Percentiles rank a stretch among this genome's conserved stretches.
phyloP scores from a whole-genome alignment of 2,797 vertebrate genomes.

The Mastacembelus armatus region DNA sequence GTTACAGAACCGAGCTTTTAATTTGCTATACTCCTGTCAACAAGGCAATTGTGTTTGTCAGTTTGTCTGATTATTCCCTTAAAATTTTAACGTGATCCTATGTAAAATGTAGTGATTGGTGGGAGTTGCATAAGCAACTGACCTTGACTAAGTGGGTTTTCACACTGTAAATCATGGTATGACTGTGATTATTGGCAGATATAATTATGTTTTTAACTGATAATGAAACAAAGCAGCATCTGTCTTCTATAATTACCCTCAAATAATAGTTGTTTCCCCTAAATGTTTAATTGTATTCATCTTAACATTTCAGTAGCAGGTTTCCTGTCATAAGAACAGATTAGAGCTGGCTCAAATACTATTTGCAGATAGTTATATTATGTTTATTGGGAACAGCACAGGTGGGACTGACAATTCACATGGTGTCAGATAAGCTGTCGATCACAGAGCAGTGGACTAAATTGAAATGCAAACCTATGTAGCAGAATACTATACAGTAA shows the following conservation, averaged over 20 bases:
- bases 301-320: constrained; percentile 27
- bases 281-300: constrained; percentile 45
- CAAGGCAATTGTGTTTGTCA: no score
- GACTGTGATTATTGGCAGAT: constrained; percentile 6
- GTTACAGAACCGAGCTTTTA: background rate
- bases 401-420: constrained; percentile 45
- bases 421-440: constrained; percentile 50
- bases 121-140: background rate
- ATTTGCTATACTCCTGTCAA: background rate
- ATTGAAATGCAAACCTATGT: constrained; percentile 44
- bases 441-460: constrained; percentile 36
- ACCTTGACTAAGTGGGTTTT: background rate
- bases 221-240: constrained; percentile 43
- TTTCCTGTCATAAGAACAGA: constrained; percentile 42
- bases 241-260: constrained; percentile 44
- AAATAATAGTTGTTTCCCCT: constrained; percentile 38
- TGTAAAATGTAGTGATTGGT: background rate
- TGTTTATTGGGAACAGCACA: constrained; percentile 47
- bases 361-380: constrained; percentile 59
- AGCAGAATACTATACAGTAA: constrained; percentile 3
- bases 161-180: background rate
- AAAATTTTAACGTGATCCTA: background rate
- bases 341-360: constrained; percentile 36
- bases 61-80: background rate
- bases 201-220: constrained; percentile 27